These are phyloP conservation scores for Cranoglanis bouderius DNA, from an alignment of 2,113 vertebrate species.

Conservation along the genomic window DNA sequence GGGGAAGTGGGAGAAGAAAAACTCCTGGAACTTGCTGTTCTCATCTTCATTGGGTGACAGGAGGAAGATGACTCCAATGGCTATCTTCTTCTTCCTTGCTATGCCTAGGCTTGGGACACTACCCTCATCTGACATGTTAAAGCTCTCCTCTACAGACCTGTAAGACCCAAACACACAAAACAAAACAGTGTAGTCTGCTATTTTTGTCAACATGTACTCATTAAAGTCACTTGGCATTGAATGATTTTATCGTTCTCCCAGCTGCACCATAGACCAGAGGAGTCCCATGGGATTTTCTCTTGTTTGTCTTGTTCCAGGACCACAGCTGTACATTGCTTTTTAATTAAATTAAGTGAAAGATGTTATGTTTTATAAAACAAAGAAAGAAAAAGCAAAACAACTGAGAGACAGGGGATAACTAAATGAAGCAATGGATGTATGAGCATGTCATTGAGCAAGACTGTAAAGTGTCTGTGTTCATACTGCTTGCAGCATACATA, in stretches of 20 bases:
- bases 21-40: conserved; percentile 94
- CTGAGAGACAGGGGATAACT: conserved; percentile 24
- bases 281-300: neutral
- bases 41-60: conserved; percentile 89
- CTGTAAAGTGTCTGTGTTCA: neutral
- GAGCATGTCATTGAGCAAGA: neutral
- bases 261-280: neutral
- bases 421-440: neutral
- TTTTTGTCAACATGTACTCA: neutral
- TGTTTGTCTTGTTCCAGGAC: neutral
- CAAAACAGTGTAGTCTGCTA: neutral
- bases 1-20: conserved; percentile 99
- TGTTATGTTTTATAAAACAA: neutral
- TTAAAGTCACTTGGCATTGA: neutral
- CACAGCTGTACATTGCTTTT: neutral
- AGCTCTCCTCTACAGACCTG: conserved; percentile 98
- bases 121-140: conserved; percentile 96
- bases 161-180: conserved; percentile 24
- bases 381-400: neutral
- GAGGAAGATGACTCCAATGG: conserved; percentile 95
- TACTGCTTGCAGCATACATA: conserved; percentile 65
- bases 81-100: conserved; percentile 95
- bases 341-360: neutral
- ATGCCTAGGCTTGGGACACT: conserved; percentile 84
- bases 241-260: neutral